These are phyloP conservation scores for Mycalesis mineus DNA, from an alignment of 2,888 invertebrate genomes.

Conservation along the genomic window DNA sequence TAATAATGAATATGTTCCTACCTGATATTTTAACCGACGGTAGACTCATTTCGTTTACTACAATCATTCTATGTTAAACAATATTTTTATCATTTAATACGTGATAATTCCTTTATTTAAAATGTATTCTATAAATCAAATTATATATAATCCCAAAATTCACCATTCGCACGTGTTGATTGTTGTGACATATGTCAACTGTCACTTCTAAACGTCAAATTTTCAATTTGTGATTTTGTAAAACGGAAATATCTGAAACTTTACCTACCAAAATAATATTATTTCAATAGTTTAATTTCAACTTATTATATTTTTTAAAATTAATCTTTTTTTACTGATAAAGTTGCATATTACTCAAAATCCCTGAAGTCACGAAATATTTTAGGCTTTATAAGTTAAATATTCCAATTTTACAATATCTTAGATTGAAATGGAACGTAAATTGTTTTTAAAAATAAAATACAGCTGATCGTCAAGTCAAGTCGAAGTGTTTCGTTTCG, in stretches of 20 bases:
- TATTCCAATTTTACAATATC: no score
- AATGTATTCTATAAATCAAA: not conserved
- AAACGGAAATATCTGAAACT: no score
- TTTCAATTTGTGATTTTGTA: no score
- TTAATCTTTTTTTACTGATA: no score
- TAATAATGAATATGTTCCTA: no score
- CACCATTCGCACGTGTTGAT: not conserved
- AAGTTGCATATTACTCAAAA: no score
- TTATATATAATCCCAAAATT: not conserved
- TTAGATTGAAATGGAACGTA: conserved; percentile 38
- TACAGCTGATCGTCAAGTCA: conserved; percentile 65
- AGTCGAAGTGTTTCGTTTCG: conserved; percentile 38
- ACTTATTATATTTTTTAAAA: no score
- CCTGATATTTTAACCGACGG: conserved; percentile 45
- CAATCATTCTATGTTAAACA: conserved; percentile 43
- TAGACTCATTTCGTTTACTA: conserved; percentile 51
- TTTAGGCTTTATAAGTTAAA: not conserved
- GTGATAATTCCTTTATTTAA: no score
- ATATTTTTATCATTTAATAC: not conserved
- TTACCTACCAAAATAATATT: no score
- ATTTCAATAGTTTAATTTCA: no score
- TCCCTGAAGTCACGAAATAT: no score
- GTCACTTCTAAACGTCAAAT: not conserved
- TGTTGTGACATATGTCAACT: not conserved
- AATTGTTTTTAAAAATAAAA: conserved; percentile 60